Conservation (phyloP, 2,113 vertebrate genomes). For the Leuciscus idus region DNA sequence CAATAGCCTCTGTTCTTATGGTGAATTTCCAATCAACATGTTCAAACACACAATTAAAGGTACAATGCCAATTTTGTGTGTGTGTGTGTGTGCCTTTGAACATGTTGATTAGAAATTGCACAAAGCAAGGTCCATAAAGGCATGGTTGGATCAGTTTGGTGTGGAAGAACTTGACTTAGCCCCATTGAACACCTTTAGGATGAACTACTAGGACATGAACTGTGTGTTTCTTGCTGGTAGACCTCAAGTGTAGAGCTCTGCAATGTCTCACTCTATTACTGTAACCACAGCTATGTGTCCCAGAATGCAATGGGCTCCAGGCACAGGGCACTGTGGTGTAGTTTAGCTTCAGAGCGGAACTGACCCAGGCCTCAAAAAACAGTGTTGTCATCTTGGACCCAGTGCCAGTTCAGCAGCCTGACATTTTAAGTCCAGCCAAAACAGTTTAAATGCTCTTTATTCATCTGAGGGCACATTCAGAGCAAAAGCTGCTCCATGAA, state of each 20-base stretch:
- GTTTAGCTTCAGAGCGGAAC: conserved; percentile 14
- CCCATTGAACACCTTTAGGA: too few relatives aligned
- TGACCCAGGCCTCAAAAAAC: conserved; percentile 32
- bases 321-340: background rate
- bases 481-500: background rate
- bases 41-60: too few relatives aligned
- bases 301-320: conserved; percentile 23
- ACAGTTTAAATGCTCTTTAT: conserved; percentile 35
- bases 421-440: conserved; percentile 25
- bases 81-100: too few relatives aligned
- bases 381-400: background rate
- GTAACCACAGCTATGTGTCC: conserved; percentile 45
- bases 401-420: conserved; percentile 34
- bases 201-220: too few relatives aligned
- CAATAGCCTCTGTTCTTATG: too few relatives aligned
- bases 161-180: too few relatives aligned
- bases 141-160: too few relatives aligned
- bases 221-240: background rate
- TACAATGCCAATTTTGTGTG: too few relatives aligned
- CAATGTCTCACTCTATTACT: conserved; percentile 39
- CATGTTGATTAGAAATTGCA: too few relatives aligned
- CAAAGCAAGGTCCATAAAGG: too few relatives aligned
- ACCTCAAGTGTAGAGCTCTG: conserved; percentile 49
- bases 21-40: too few relatives aligned
- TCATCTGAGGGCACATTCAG: conserved; percentile 15